Percentiles rank a stretch among this genome's conserved stretches.
These are phyloP conservation scores for Corydoras sp. DNA, from an alignment of 2,113 vertebrate species.

Conservation along the genomic window DNA sequence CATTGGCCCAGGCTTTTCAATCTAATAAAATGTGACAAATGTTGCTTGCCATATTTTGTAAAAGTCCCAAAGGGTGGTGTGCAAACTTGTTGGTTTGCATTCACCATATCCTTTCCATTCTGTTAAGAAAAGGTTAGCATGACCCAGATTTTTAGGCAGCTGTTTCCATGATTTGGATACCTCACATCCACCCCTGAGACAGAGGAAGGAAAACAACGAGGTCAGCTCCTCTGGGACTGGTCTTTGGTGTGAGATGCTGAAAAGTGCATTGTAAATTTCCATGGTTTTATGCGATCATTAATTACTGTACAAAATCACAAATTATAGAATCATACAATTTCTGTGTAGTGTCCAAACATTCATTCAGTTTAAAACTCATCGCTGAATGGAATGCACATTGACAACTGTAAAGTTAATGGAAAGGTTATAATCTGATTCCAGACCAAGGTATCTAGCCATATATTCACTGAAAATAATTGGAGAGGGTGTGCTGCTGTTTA, in stretches of 20 bases:
- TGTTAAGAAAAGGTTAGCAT: slow-evolving; percentile 26
- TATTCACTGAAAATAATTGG: no score
- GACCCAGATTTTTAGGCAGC: slow-evolving; percentile 45
- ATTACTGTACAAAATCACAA: neutral
- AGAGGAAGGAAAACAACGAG: slow-evolving; percentile 30
- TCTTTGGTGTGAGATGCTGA: slow-evolving; percentile 13
- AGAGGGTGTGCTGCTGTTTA: no score
- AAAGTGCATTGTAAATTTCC: slow-evolving; percentile 20
- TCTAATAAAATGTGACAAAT: slow-evolving; percentile 32
- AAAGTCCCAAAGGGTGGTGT: slow-evolving; percentile 1
- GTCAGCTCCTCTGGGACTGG: slow-evolving; percentile 28
- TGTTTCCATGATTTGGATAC: slow-evolving; percentile 38
- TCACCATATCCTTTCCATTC: slow-evolving; percentile 3
- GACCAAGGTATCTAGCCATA: no score
- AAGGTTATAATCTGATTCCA: no score
- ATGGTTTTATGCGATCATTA: slow-evolving; percentile 3
- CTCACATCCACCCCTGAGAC: slow-evolving; percentile 28
- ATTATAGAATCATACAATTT: no score
- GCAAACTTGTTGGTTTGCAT: slow-evolving; percentile 1
- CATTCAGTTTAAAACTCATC: no score
- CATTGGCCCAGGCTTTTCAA: neutral
- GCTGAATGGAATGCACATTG: no score
- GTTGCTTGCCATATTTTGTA: slow-evolving; percentile 13
- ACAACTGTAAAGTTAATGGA: no score
- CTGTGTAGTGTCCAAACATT: no score